phyloP scores from a whole-genome alignment of 2,888 invertebrate genomes.

The Drosophila mulleri region DNA sequence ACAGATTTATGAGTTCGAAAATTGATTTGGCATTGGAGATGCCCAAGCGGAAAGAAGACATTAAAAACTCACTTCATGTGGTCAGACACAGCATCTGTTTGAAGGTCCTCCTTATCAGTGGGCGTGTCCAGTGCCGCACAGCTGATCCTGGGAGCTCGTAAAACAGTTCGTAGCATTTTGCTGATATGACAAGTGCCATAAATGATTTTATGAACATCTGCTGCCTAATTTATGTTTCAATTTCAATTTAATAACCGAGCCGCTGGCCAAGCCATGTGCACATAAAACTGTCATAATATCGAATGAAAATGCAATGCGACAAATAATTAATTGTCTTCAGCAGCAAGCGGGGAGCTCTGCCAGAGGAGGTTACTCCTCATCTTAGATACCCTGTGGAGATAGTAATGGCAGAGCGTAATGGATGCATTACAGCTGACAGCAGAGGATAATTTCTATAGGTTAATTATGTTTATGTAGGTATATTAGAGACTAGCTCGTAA shows the following conservation, averaged over 20 bases:
- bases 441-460: background rate
- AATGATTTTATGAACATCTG: slow-evolving; percentile 72
- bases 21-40: slow-evolving; percentile 63
- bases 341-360: slow-evolving; percentile 14
- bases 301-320: slow-evolving; percentile 67
- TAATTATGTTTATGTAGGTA: background rate
- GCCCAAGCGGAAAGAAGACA: slow-evolving; percentile 26
- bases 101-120: slow-evolving; percentile 59
- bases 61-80: slow-evolving; percentile 51
- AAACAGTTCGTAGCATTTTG: slow-evolving; percentile 45
- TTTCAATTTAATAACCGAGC: slow-evolving; percentile 44
- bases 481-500: too few relatives aligned
- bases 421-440: background rate
- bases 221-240: slow-evolving; percentile 77
- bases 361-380: background rate
- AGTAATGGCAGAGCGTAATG: background rate
- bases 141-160: slow-evolving; percentile 54
- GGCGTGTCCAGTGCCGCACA: slow-evolving; percentile 24
- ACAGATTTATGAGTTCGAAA: slow-evolving; percentile 63
- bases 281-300: slow-evolving; percentile 78
- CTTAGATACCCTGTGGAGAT: slow-evolving; percentile 27
- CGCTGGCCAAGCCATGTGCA: slow-evolving; percentile 16
- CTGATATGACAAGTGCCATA: slow-evolving; percentile 74
- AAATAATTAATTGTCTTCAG: slow-evolving; percentile 68
- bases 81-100: slow-evolving; percentile 16